These are phyloP conservation scores for Neoscelio sp. DNA, from an alignment of 2,888 invertebrate species.

Conservation along the genomic window DNA sequence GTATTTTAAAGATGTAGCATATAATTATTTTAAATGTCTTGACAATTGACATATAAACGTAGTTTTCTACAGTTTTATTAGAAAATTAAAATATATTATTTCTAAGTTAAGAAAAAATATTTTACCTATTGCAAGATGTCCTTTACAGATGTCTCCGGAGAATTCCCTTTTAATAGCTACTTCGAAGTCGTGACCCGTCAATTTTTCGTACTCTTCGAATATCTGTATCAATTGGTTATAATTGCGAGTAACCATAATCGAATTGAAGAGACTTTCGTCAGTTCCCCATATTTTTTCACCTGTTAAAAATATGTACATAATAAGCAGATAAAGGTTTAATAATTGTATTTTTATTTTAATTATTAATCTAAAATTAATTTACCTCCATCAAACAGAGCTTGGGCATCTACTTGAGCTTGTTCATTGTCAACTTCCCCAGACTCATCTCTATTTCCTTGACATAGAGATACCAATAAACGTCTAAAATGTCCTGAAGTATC, in stretches of 20 bases:
- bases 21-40: not conserved
- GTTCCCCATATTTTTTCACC: constrained; percentile 90
- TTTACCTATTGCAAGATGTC: constrained; percentile 90
- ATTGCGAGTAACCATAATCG: constrained; percentile 91
- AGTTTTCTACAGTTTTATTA: too few species aligned
- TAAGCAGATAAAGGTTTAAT: too few species aligned
- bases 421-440: constrained; percentile 88
- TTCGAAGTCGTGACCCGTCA: constrained; percentile 91
- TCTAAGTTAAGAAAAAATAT: too few species aligned
- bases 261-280: constrained; percentile 94
- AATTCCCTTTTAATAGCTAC: constrained; percentile 93
- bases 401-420: constrained; percentile 91
- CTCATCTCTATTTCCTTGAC: constrained; percentile 88
- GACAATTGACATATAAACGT: too few species aligned
- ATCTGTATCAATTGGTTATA: constrained; percentile 86
- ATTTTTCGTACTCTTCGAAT: constrained; percentile 89
- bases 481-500: constrained; percentile 98
- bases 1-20: not conserved
- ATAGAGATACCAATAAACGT: constrained; percentile 92
- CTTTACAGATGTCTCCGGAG: constrained; percentile 90
- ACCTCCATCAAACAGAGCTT: constrained; percentile 89
- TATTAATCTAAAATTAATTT: too few species aligned
- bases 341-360: too few species aligned
- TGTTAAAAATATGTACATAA: too few species aligned
- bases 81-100: too few species aligned